Percentiles rank a stretch among this genome's conserved stretches.
phyloP scores from a whole-genome alignment of 2,113 vertebrate species.

The Propithecus coquereli region DNA sequence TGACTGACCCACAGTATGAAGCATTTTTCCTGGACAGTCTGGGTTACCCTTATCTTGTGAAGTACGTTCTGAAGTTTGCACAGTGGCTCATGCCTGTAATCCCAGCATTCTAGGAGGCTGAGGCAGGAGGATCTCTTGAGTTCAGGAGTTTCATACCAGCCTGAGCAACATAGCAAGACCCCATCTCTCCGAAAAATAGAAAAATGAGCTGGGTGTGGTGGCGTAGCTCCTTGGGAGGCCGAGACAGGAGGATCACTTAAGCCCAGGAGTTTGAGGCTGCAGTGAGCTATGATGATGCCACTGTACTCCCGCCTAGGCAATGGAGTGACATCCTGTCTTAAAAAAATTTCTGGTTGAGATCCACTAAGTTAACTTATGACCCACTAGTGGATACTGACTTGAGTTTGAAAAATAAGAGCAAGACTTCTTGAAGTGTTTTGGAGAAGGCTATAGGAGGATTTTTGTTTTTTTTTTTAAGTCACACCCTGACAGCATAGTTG shows the following conservation, averaged over 20 bases:
- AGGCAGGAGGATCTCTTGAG: too few species aligned
- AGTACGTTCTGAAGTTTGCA: neutral
- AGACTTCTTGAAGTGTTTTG: neutral
- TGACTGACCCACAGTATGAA: neutral
- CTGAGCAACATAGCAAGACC: too few species aligned
- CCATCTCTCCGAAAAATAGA: too few species aligned
- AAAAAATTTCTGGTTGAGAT: neutral
- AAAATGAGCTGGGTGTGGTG: too few species aligned
- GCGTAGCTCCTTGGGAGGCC: too few species aligned
- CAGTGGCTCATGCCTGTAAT: too few species aligned
- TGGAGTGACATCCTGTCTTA: neutral
- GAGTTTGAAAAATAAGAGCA: constrained; percentile 11
- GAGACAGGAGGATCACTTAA: too few species aligned
- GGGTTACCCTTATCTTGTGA: neutral
- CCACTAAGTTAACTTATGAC: neutral
- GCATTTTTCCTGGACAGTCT: neutral
- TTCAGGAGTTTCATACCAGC: too few species aligned
- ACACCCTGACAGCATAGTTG: neutral
- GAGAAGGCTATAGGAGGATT: neutral
- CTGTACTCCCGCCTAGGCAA: too few species aligned
- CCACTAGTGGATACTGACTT: neutral
- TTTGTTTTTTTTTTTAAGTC: neutral
- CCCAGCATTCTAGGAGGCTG: too few species aligned
- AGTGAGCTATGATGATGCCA: too few species aligned
- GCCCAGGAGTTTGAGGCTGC: too few species aligned